Percentiles rank a stretch among this genome's conserved stretches.
These are phyloP conservation scores for Perithous albicinctus DNA, from an alignment of 2,888 invertebrate genomes.

Conservation along the genomic window DNA sequence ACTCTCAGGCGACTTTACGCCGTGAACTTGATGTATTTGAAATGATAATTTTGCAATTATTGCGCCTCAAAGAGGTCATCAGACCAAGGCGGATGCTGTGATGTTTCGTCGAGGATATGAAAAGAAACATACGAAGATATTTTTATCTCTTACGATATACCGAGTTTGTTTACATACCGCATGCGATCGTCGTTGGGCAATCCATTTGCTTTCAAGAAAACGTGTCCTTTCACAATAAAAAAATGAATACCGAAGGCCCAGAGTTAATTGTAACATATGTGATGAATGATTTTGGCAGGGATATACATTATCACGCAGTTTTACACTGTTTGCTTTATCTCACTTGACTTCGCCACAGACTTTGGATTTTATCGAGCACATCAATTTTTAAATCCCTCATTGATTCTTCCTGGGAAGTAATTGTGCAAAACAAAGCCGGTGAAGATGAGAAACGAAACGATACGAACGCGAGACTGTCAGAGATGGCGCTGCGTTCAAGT, in stretches of 20 bases:
- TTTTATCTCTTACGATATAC: neutral
- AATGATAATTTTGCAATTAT: slow-evolving; percentile 1
- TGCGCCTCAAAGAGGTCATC: neutral
- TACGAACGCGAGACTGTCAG: too few relatives aligned
- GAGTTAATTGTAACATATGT: too few relatives aligned
- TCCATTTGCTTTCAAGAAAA: neutral
- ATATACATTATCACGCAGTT: too few relatives aligned
- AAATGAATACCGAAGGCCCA: neutral
- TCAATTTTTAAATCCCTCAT: too few relatives aligned
- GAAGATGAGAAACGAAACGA: too few relatives aligned
- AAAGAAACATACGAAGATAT: neutral
- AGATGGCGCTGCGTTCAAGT: too few relatives aligned
- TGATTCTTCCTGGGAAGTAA: too few relatives aligned
- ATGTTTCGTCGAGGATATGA: neutral
- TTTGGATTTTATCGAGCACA: too few relatives aligned
- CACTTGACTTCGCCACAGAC: too few relatives aligned
- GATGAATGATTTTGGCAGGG: too few relatives aligned
- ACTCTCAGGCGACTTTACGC: neutral
- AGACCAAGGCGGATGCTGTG: slow-evolving; percentile 10
- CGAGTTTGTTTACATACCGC: neutral
- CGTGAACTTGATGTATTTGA: neutral
- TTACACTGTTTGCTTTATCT: too few relatives aligned
- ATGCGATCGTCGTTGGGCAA: neutral
- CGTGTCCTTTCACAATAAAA: neutral
- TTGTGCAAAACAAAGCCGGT: too few relatives aligned